Evolutionary conservation across 2,797 vertebrate species (phyloP).

Genomic region (Lemur catta): DNA sequence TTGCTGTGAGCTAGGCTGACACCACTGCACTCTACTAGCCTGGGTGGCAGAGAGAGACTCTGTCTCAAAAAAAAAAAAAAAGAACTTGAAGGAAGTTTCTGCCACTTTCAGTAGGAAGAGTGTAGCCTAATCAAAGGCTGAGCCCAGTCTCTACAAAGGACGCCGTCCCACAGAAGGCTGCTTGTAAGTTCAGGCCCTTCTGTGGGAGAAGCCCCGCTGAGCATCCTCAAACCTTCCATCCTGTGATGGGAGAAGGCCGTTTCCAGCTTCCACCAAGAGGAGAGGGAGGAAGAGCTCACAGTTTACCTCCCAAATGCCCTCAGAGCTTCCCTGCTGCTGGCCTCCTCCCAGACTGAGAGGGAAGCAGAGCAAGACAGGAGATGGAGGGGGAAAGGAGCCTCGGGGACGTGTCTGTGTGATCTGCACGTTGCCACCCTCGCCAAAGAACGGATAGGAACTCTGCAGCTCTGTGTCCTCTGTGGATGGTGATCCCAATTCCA

Average conservation of each 20-base stretch:
- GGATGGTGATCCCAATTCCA: neutral
- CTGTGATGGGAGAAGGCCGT: neutral
- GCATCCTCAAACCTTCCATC: neutral
- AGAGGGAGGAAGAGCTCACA: neutral
- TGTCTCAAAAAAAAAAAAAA: no score
- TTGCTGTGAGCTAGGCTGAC: no score
- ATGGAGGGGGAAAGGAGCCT: neutral
- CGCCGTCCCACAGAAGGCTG: neutral
- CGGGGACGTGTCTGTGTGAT: neutral
- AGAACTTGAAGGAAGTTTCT: neutral
- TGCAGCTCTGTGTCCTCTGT: neutral
- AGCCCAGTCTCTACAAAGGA: neutral
- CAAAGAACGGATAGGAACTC: neutral
- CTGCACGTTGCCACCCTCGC: neutral
- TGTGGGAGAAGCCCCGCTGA: neutral
- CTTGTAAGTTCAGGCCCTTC: neutral
- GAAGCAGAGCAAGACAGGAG: neutral
- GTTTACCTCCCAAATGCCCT: slow-evolving; percentile 13
- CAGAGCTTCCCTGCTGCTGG: neutral
- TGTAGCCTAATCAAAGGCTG: neutral
- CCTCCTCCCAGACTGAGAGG: neutral
- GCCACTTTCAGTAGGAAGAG: neutral
- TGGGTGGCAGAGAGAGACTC: no score
- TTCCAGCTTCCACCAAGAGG: neutral
- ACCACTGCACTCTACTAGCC: no score